phyloP scores from a whole-genome alignment of 2,113 vertebrate genomes.

The Hepsetus odoe region DNA sequence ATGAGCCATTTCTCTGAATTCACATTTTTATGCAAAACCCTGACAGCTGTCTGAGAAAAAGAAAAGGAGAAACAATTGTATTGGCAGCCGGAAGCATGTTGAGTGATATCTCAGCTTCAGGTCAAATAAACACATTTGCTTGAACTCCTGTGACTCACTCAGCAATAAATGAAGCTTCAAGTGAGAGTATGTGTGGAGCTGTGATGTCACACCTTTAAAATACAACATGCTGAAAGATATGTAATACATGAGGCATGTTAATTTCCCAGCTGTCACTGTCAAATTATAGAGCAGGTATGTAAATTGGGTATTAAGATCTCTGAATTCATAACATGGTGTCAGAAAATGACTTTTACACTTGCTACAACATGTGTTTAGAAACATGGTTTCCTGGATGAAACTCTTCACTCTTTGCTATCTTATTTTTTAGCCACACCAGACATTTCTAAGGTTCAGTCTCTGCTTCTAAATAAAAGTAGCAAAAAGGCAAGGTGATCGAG shows the following conservation, averaged over 20 bases:
- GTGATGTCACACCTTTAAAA: slow-evolving; percentile 57
- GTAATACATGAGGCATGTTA: slow-evolving; percentile 42
- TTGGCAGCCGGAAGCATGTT: slow-evolving; percentile 33
- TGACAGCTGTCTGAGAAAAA: slow-evolving; percentile 47
- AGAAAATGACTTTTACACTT: background rate
- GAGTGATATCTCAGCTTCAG: slow-evolving; percentile 55
- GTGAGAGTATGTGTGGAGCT: slow-evolving; percentile 45
- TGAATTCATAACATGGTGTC: slow-evolving; percentile 1
- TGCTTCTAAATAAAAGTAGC: background rate
- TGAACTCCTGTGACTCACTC: slow-evolving; percentile 46
- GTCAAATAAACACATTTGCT: slow-evolving; percentile 57
- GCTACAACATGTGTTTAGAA: background rate
- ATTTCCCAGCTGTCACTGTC: slow-evolving; percentile 57
- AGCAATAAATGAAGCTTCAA: slow-evolving; percentile 49
- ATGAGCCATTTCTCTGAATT: slow-evolving; percentile 59
- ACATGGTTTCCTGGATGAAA: background rate
- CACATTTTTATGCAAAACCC: slow-evolving; percentile 44
- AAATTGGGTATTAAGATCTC: slow-evolving; percentile 16
- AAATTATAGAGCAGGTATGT: slow-evolving; percentile 1
- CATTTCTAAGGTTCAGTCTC: background rate
- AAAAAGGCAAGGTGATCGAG: background rate
- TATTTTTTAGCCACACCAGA: background rate
- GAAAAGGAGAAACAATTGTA: slow-evolving; percentile 27
- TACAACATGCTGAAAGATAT: slow-evolving; percentile 42
- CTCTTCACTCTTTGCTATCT: background rate